These are phyloP conservation scores for Chamaea fasciata DNA, from an alignment of 2,113 vertebrate species.

Conservation along the genomic window DNA sequence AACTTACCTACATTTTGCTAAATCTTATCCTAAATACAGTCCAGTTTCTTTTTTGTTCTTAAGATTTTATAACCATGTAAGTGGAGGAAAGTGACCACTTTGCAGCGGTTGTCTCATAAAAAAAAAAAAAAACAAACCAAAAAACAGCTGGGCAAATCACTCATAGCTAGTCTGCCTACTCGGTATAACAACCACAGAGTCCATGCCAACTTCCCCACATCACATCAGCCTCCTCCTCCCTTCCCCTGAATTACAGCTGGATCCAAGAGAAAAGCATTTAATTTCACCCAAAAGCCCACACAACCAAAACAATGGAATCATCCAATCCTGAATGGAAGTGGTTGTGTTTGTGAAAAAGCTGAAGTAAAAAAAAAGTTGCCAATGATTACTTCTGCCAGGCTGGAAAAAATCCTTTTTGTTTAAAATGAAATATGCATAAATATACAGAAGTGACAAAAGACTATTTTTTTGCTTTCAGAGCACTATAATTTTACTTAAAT, in stretches of 20 bases:
- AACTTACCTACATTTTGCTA: background rate
- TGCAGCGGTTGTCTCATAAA: background rate
- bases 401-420: slow-evolving; percentile 37
- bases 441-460: slow-evolving; percentile 67
- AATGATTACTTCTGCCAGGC: slow-evolving; percentile 55
- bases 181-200: background rate
- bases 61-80: background rate
- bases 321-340: slow-evolving; percentile 15
- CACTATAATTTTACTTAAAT: slow-evolving; percentile 76
- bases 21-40: background rate
- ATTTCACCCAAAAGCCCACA: background rate
- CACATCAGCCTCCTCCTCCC: background rate
- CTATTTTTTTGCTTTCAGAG: slow-evolving; percentile 57
- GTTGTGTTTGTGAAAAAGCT: background rate
- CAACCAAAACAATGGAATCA: slow-evolving; percentile 10
- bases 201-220: background rate
- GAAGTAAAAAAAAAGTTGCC: background rate
- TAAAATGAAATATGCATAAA: slow-evolving; percentile 72
- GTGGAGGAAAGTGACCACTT: background rate
- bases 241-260: background rate
- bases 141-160: background rate
- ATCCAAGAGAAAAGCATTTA: background rate
- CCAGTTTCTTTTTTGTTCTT: background rate
- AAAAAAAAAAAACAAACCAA: background rate
- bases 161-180: background rate